Evolutionary conservation across 2,888 invertebrate species (phyloP).

Genomic region (Folsomia manolachei): DNA sequence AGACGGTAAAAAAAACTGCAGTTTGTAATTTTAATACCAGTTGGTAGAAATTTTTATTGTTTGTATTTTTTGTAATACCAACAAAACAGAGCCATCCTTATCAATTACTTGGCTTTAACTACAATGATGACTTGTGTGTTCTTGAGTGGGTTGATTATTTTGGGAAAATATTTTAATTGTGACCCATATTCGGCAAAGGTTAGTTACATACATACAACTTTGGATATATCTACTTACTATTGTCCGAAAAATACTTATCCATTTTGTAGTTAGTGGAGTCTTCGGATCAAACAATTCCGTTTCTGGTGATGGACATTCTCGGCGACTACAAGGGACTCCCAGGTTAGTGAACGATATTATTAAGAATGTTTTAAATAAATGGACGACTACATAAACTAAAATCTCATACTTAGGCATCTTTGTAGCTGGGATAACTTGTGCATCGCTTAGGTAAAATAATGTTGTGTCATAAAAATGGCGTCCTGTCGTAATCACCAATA

Average conservation of each 20-base stretch:
- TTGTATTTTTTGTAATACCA: neutral
- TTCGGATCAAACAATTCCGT: neutral
- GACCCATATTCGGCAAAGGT: constrained; percentile 62
- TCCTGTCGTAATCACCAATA: no score
- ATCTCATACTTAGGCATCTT: no score
- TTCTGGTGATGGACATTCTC: neutral
- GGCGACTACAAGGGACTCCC: neutral
- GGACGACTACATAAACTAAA: no score
- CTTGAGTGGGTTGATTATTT: constrained; percentile 80
- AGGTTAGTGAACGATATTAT: no score
- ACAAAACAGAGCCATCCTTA: constrained; percentile 67
- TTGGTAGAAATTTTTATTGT: neutral
- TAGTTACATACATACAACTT: neutral
- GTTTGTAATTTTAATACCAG: neutral
- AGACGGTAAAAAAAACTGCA: constrained; percentile 20
- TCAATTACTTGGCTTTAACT: constrained; percentile 71
- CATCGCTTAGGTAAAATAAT: neutral
- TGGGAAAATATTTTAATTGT: constrained; percentile 75
- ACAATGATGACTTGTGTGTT: constrained; percentile 82
- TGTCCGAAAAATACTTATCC: neutral
- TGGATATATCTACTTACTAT: neutral
- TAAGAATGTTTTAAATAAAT: no score
- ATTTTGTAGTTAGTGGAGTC: neutral
- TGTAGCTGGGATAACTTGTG: neutral
- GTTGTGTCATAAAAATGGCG: no score